Base-by-base conservation (phyloP, 2,888 invertebrate species). In the Apodemia zela region DNA sequence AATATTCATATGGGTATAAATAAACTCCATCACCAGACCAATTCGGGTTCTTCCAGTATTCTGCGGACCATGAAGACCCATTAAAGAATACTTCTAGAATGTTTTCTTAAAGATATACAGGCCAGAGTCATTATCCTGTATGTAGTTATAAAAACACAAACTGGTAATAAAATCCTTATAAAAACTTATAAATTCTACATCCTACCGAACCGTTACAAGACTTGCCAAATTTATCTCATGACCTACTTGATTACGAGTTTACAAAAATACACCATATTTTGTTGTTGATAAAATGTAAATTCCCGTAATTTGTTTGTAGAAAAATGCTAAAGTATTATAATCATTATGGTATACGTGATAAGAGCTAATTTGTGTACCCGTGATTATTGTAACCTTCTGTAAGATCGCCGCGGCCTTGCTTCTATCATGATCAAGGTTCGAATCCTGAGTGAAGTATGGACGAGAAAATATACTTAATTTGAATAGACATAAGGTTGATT, bases 381-480 rank as follows among this genome's bases (percentile, higher is more conserved):
- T 67, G 66, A 65, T 64, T 60, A 63, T 70, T 66, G 69, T 80
- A 82, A 84, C 87, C 87, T 88, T 86, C 87, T 75, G 77, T 73
- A 73, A 74, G 74, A 72, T 63, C 64, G 61, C 63, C 64, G 61
- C 77, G 86, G 75, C 89, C 89, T 89, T 82, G 87, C 74, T 72
- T 72, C 76, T 82, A 81, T 80, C 87, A 85, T 82, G 85, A 82
- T 87, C 89, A 89, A 88, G 89, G 89, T 85, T 84, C 74, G 77
- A 75, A 69, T 78, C 78, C 74, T 59, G 63, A 49, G 35, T 54
- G 49, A 38, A 8, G 15, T 51, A 59, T 35, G 25, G 62, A 61
- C 25, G 45, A 25, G 69, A 63, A 65, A 35, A 66, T 63, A 2
- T 1, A 0, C 2, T 4, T 33, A 2, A 2, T 6, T 2, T 42